Evolutionary conservation across 2,888 invertebrate species (phyloP), one percentile per base, ranked within the genome.

Genomic region (Ceraclea dissimilis): DNA sequence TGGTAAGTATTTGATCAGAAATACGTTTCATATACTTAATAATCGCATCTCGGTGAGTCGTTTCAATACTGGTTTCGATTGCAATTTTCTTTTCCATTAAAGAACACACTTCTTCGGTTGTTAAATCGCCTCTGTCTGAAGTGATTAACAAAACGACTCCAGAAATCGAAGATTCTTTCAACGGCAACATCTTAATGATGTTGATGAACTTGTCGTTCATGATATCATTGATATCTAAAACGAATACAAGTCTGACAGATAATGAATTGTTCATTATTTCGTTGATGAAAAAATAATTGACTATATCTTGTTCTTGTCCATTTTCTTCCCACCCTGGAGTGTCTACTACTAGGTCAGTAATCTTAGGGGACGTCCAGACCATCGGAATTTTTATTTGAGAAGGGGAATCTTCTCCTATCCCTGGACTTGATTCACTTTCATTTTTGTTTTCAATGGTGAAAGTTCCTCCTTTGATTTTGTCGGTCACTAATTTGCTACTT

Each of bases 261-360:
- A 5, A 5, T 8, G 49, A 21, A 22, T 21, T 26, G 8, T 26
- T 26, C 2, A 49, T 26, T 2, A 49, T 17, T 49, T 49, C 49
- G 2, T 21, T 49, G 13, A 49, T 26, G 16, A 8, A 49, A n/a
- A 22, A 49, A 2, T 21, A 21, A 26, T 49, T 49, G 26, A 26
- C 49, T 17, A 49, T 20, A n/a, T 49, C 49, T 26, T 49, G 49
- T 11, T 4, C 11, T 49, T 49, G 22, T 13, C 49, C 49, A 26
- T 49, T 49, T 10, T 49, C 49, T 10, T 49, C 26, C 4, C 20
- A 49, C 10, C 49, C 49, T 4, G 49, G 49, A n/a, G 49, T 26
- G 22, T 49, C 49, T 5, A 49, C 49, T 26, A 49, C 49, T 2
- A 49, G 2, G 4, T 26, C 49, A 26, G 19, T 49, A 16, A 49